Conservation (phyloP, 2,113 vertebrate genomes). For the Indicator indicator region DNA sequence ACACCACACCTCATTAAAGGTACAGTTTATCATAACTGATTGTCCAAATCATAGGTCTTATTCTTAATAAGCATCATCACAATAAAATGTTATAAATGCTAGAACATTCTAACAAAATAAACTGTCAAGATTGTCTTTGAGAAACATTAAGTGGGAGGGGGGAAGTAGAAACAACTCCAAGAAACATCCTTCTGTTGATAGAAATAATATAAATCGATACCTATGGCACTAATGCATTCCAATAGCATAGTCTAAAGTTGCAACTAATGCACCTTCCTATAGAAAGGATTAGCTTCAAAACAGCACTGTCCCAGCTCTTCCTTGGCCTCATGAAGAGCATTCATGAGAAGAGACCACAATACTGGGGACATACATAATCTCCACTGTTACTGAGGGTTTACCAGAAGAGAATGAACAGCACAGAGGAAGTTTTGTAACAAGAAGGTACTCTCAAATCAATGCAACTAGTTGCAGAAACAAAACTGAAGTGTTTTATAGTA, state of each 20-base stretch:
- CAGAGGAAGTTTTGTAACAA: background rate
- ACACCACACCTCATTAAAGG: background rate
- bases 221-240: background rate
- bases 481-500: background rate
- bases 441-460: background rate
- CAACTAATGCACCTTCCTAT: background rate
- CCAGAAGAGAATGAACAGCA: background rate
- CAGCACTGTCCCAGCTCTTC: background rate
- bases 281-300: background rate
- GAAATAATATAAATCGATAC: background rate
- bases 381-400: background rate
- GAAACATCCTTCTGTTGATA: background rate
- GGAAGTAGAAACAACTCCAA: background rate
- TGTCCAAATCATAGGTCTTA: background rate
- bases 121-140: background rate
- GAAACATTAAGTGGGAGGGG: fast-evolving
- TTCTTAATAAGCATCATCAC: background rate
- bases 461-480: background rate
- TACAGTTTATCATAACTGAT: background rate
- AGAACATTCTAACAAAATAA: background rate
- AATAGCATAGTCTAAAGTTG: background rate
- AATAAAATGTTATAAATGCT: background rate
- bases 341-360: background rate
- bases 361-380: fast-evolving
- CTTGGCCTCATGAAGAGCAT: background rate